Evolutionary conservation across 1,140 invertebrate genomes (phyloP).

Genomic region (Gerris buenoi): DNA sequence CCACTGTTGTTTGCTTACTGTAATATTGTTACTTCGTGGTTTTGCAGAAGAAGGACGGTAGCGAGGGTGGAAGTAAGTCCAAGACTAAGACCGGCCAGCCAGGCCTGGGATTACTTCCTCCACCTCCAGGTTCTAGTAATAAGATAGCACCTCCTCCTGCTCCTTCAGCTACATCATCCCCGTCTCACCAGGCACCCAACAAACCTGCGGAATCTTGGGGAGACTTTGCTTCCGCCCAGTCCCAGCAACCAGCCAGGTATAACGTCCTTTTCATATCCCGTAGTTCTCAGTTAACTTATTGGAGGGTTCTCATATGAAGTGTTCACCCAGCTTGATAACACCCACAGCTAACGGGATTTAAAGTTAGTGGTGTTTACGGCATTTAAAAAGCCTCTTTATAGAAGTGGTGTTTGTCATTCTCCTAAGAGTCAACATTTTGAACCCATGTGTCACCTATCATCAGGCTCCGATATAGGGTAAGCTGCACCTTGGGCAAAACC

Average conservation of each 20-base stretch:
- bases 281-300: background rate
- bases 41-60: conserved; percentile 77
- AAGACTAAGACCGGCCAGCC: conserved; percentile 40
- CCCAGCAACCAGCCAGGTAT: too few relatives aligned
- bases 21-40: too few relatives aligned
- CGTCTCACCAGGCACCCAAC: conserved; percentile 39
- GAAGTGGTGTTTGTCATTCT: too few relatives aligned
- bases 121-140: conserved; percentile 62
- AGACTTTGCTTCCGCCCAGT: conserved; percentile 52
- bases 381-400: too few relatives aligned
- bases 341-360: too few relatives aligned
- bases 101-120: conserved; percentile 43
- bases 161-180: conserved; percentile 43
- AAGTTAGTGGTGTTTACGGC: too few relatives aligned
- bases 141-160: conserved; percentile 49
- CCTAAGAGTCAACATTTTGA: too few relatives aligned
- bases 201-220: conserved; percentile 42
- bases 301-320: background rate
- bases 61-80: conserved; percentile 44
- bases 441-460: too few relatives aligned
- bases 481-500: too few relatives aligned
- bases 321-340: too few relatives aligned
- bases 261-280: background rate
- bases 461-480: too few relatives aligned
- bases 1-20: too few relatives aligned